Conservation (phyloP, 1,140 invertebrate genomes). For the Trichoplusia ni region DNA sequence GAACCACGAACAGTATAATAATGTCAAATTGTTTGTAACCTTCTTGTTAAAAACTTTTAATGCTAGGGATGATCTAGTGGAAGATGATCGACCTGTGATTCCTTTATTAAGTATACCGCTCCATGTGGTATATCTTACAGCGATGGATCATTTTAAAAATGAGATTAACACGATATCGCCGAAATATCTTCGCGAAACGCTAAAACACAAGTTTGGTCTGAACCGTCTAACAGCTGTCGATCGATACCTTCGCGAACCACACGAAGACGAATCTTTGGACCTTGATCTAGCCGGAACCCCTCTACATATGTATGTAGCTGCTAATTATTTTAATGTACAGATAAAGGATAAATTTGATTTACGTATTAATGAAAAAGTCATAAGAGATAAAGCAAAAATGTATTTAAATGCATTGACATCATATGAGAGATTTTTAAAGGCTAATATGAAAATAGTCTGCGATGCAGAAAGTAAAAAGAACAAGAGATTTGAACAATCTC, state of each 20-base stretch:
- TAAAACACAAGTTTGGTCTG: constrained; percentile 11
- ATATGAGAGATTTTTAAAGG: constrained; percentile 26
- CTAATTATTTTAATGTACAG: constrained; percentile 34
- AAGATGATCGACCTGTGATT: constrained; percentile 4
- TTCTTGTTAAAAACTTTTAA: constrained; percentile 21
- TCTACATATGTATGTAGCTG: constrained; percentile 36
- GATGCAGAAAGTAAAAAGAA: not conserved
- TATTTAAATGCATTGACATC: constrained; percentile 8
- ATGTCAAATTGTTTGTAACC: constrained; percentile 22
- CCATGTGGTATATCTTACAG: constrained; percentile 28
- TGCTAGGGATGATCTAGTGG: not conserved
- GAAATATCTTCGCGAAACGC: constrained; percentile 3
- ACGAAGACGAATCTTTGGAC: constrained; percentile 2
- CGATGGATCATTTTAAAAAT: constrained; percentile 30
- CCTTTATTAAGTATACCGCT: constrained; percentile 31
- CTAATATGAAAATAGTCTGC: constrained; percentile 22
- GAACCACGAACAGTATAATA: constrained; percentile 32
- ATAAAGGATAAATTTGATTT: constrained; percentile 32
- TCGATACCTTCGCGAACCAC: not conserved
- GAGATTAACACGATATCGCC: constrained; percentile 22
- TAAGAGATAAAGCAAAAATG: constrained; percentile 18
- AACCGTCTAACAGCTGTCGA: constrained; percentile 1
- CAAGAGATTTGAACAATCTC: not conserved
- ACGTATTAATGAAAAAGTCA: not conserved
- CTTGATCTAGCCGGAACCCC: constrained; percentile 36